Percentiles rank a stretch among this genome's conserved stretches.
phyloP scores from a whole-genome alignment of 1,140 invertebrate species.

The Drosophila sp. region DNA sequence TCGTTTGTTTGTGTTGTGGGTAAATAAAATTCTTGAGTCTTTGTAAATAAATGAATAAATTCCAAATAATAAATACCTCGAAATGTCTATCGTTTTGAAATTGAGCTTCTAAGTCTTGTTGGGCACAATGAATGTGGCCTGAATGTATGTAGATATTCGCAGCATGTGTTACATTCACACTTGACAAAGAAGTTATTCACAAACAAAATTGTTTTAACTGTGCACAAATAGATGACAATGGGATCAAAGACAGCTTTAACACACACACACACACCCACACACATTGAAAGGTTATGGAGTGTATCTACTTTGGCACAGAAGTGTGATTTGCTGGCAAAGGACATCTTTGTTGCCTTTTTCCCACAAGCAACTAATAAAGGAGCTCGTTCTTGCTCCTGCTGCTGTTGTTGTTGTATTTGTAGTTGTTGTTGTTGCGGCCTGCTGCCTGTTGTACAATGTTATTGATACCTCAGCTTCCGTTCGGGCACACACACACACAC shows the following conservation, averaged over 20 bases:
- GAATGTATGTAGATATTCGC: constrained; percentile 35
- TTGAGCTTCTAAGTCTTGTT: background rate
- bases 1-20: too few relatives aligned
- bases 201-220: constrained; percentile 67
- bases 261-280: constrained; percentile 16
- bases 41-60: too few relatives aligned
- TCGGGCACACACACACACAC: constrained; percentile 20
- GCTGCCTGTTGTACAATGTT: constrained; percentile 67
- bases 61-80: too few relatives aligned
- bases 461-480: constrained; percentile 75
- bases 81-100: background rate
- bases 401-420: constrained; percentile 23
- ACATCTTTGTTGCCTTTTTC: constrained; percentile 62
- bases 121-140: background rate
- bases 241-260: constrained; percentile 32
- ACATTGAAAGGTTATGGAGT: constrained; percentile 10
- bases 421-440: constrained; percentile 29
- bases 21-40: too few relatives aligned
- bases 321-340: constrained; percentile 37
- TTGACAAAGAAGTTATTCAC: constrained; percentile 39
- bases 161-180: constrained; percentile 20
- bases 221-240: constrained; percentile 33
- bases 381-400: constrained; percentile 14
- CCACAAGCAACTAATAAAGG: constrained; percentile 61
- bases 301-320: constrained; percentile 28